Base-by-base conservation (phyloP, 2,888 invertebrate genomes). In the Drosophila stalkeri region DNA sequence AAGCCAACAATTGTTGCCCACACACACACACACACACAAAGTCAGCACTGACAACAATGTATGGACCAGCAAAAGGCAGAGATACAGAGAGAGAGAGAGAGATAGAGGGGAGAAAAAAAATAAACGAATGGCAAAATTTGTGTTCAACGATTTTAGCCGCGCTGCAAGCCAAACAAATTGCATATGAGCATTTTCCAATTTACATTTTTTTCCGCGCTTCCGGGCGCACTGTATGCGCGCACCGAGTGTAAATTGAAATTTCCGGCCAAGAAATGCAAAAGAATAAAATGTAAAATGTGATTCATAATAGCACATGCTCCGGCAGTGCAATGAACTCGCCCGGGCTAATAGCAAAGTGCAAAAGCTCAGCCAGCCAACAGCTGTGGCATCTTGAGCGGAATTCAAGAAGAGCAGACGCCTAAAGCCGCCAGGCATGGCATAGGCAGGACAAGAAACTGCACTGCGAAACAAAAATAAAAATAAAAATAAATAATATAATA, bases 171-270 rank as follows among this genome's bases (percentile, higher is more conserved):
- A 81, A 83, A 81, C 82, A 83, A 86, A 83, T 83, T 83, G 76
- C 86, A 83, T 86, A 83, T 86, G 82, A 83, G 84, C 81, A 83
- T 83, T 82, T 82, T 82, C 76, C 82, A 86, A 86, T 83, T 83
- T 83, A 86, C 63, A 86, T 86, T 74, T 86, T 78, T 77, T 67
- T 52, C 31, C 70, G 49, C 73, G 74, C 83, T 73, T 73, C 47
- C 31, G 55, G 77, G 61, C 67, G 46, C 61, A 52, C 16, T 49
- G 66, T 57, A 64, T 79, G 65, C 75, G 33, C 35, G 64, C 75
- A 33, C 39, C 54, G 43, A 55, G 76, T 57, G 68, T 64, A 78
- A 72, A 81, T 78, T 69, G 78, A 76, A 83, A 74, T 81, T 75
- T 79, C 84, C 59, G 49, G 20, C 70, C 52, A 72, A 74, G 69